Conservation (phyloP, 2,113 vertebrate genomes). For the Toxotes jaculatrix region DNA sequence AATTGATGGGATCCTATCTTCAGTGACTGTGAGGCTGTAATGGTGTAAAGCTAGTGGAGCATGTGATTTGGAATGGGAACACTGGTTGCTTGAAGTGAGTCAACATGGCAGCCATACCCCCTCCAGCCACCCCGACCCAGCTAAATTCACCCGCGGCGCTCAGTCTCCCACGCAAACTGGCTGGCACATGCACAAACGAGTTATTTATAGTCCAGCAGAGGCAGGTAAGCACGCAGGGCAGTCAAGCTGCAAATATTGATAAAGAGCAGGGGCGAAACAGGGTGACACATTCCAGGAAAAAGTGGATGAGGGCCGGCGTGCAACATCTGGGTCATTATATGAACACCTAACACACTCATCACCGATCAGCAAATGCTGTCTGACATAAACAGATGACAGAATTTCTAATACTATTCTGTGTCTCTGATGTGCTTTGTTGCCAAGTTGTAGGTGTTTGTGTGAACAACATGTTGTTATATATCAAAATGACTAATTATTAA, state of each 20-base stretch:
- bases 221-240: slow-evolving; percentile 49
- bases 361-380: slow-evolving; percentile 3
- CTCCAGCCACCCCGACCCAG: slow-evolving; percentile 15
- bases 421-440: not conserved
- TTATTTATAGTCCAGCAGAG: slow-evolving; percentile 75
- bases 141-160: slow-evolving; percentile 45
- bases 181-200: slow-evolving; percentile 56
- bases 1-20: slow-evolving; percentile 27
- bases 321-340: slow-evolving; percentile 52
- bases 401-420: not conserved
- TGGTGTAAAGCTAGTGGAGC: slow-evolving; percentile 20
- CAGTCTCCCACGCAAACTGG: slow-evolving; percentile 37
- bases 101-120: slow-evolving; percentile 47
- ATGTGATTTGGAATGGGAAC: slow-evolving; percentile 45
- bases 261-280: slow-evolving; percentile 39
- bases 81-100: slow-evolving; percentile 48
- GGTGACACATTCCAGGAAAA: slow-evolving; percentile 58
- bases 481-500: not conserved
- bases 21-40: not conserved
- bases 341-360: slow-evolving; percentile 29
- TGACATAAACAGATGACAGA: slow-evolving; percentile 4
- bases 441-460: not conserved
- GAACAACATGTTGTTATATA: not conserved
- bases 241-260: slow-evolving; percentile 77
- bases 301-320: slow-evolving; percentile 38